A percentile compares a stretch with the other conserved stretches of the same genome.
Evolutionary conservation across 2,113 vertebrate genomes (phyloP).

Genomic region (Marmota flaviventris): DNA sequence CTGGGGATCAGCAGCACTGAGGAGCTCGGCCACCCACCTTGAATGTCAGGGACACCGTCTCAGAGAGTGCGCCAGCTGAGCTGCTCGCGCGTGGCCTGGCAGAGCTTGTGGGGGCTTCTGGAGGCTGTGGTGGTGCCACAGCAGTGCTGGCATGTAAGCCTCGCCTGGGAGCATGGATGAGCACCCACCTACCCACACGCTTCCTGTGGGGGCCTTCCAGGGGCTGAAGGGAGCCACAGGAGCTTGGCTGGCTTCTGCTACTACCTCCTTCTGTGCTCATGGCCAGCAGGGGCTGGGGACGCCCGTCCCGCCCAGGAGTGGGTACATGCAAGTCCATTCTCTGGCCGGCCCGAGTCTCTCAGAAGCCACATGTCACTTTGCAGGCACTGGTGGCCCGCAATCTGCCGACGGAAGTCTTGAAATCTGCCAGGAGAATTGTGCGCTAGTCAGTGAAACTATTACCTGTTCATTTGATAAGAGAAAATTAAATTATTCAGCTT

Average conservation of each 20-base stretch:
- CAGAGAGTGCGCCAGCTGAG: accelerated
- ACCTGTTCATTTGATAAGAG: constrained; percentile 66
- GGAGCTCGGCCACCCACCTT: accelerated
- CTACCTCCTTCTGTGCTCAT: not conserved
- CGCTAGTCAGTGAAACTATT: not conserved
- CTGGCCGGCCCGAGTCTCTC: not conserved
- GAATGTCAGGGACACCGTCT: no score
- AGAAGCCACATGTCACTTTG: accelerated
- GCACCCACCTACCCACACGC: accelerated
- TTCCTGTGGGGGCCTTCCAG: no score
- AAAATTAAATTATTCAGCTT: constrained; percentile 60
- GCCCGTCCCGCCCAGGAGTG: accelerated
- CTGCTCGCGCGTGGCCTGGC: accelerated
- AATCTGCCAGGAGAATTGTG: not conserved
- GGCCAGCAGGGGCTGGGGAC: accelerated
- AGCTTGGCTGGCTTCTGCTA: not conserved
- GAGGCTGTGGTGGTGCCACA: accelerated
- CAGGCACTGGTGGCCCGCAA: accelerated
- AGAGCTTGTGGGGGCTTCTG: accelerated
- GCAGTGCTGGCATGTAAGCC: accelerated
- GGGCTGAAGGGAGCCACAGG: no score
- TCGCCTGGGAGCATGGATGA: accelerated
- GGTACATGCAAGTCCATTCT: accelerated
- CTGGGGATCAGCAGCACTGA: accelerated
- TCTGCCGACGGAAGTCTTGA: not conserved